A percentile compares a stretch with the other conserved stretches of the same genome.
Evolutionary conservation across 2,888 invertebrate genomes (phyloP).

Genomic region (Andrena camellia): DNA sequence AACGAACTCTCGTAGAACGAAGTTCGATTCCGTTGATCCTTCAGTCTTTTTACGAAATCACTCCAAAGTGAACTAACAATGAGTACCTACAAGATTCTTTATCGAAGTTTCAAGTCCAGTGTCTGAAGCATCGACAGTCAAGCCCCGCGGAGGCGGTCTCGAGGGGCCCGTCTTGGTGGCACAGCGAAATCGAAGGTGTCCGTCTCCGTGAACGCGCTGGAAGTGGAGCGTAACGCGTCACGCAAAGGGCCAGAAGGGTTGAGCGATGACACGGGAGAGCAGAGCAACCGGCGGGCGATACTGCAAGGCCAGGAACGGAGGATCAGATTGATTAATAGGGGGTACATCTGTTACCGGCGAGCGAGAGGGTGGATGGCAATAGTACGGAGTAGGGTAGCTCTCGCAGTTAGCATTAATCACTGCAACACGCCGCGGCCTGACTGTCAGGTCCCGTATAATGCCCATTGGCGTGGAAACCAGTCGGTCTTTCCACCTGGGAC

Average conservation of each 20-base stretch:
- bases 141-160: too few relatives aligned
- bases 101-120: too few relatives aligned
- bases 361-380: constrained; percentile 81
- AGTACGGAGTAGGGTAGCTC: constrained; percentile 78
- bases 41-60: not conserved
- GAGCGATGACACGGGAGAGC: constrained; percentile 80
- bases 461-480: constrained; percentile 76
- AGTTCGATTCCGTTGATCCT: not conserved
- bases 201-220: constrained; percentile 14
- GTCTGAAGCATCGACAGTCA: too few relatives aligned
- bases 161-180: not conserved
- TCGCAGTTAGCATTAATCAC: constrained; percentile 84
- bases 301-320: constrained; percentile 71
- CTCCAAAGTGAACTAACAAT: too few relatives aligned
- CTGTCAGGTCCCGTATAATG: constrained; percentile 81
- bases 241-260: constrained; percentile 72
- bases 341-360: constrained; percentile 84
- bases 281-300: constrained; percentile 66
- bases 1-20: not conserved
- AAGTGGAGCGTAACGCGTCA: constrained; percentile 56
- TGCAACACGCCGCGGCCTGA: constrained; percentile 81
- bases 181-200: constrained; percentile 26
- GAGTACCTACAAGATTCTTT: too few relatives aligned
- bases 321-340: constrained; percentile 84
- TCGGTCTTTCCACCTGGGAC: constrained; percentile 74